Conservation (phyloP, 2,113 vertebrate species). For the Orthochromis indermauri region DNA sequence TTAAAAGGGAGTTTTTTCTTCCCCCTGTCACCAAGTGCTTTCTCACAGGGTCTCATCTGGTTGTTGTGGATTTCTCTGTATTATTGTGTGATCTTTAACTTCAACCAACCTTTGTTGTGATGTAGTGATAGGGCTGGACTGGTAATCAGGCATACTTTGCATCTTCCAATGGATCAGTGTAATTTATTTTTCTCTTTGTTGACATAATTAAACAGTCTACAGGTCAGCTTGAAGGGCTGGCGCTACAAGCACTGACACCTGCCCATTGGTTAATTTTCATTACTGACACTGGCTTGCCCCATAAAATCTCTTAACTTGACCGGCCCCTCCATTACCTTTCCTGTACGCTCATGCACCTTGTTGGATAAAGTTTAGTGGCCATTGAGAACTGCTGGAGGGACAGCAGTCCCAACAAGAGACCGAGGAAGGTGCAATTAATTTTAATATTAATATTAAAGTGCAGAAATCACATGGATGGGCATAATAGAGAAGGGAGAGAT, state of each 20-base stretch:
- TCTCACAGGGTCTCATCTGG: neutral
- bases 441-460: neutral
- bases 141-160: neutral
- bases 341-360: neutral
- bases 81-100: neutral
- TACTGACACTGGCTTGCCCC: neutral
- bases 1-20: neutral
- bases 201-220: neutral
- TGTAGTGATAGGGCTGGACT: neutral
- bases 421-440: neutral
- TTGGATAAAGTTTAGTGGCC: neutral
- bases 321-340: neutral
- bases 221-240: fast-evolving
- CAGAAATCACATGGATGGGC: neutral
- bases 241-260: neutral
- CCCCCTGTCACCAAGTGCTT: neutral
- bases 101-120: neutral
- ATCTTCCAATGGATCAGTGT: neutral
- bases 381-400: neutral
- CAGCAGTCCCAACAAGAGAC: neutral
- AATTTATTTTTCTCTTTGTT: neutral
- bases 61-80: neutral
- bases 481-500: fast-evolving
- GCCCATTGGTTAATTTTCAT: neutral
- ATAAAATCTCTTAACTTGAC: neutral